Evolutionary conservation across 2,888 invertebrate species (phyloP), one percentile per base, ranked within the genome.

Genomic region (Saturnia japonica): DNA sequence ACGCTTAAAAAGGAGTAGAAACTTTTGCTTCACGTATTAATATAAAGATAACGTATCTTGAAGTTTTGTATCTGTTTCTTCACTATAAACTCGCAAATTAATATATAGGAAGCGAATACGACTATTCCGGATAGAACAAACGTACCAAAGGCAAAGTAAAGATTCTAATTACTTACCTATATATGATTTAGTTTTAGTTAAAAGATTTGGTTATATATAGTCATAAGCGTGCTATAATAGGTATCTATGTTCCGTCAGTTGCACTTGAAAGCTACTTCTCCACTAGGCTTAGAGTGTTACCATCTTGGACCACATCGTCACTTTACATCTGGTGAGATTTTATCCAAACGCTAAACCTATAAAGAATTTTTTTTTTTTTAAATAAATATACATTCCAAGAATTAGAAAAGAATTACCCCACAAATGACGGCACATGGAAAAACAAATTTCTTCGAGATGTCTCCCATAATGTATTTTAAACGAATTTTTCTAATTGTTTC

Each of bases 71-170:
- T 69, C 60, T 11, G 1, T 19, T 43, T 25, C 57, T 25, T 6
- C 43, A 6, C 25, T 69, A 62, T 68, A 51, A 68, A 60, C 60
- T 45, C 19, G 22, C 60, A 45, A 28, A 69, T 69, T 43, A 69
- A 69, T 69, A 69, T 69, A 62, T 62, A 69, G 60, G 69, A 62
- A 69, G 19, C 25, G 28, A 28, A 43, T 14, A 28, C 60, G 19
- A 28, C 43, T 45, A 62, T 43, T 51, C 60, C 16, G 54, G 25
- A 45, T 34, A 45, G 45, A 62, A 62, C 45, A 62, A 62, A 43
- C 45, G 60, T 62, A 7, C 28, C 16, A 1, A 54, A 54, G 22
- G 54, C 54, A 54, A 54, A 54, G 11, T 54, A 22, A 54, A 54
- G 54, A 54, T 22, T 54, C 22, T n/a, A 22, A 54, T 54, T 54